Evolutionary conservation across 2,797 vertebrate genomes (phyloP).

Genomic region (Halcyon smyrnensis): DNA sequence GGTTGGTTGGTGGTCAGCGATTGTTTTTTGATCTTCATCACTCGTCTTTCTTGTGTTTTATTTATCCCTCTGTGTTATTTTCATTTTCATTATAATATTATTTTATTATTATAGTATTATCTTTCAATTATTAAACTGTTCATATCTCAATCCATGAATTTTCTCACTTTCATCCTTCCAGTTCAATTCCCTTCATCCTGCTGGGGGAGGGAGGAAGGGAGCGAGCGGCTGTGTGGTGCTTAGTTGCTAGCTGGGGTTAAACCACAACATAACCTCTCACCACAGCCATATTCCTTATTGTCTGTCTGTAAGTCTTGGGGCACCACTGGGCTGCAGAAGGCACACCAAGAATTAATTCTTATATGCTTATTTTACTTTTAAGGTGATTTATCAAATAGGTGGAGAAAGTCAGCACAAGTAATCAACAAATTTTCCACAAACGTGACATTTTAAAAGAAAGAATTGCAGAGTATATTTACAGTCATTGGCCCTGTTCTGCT

Average conservation of each 20-base stretch:
- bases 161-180: neutral
- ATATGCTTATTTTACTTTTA: neutral
- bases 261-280: neutral
- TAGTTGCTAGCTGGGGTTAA: neutral
- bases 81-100: neutral
- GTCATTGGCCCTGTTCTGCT: neutral
- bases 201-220: neutral
- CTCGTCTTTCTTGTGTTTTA: neutral
- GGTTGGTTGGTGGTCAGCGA: neutral
- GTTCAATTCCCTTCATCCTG: neutral
- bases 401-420: neutral
- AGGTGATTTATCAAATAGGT: neutral
- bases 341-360: neutral
- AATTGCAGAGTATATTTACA: neutral
- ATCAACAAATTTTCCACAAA: neutral
- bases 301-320: neutral
- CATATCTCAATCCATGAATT: neutral
- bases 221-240: neutral
- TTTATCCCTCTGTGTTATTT: neutral
- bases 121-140: neutral
- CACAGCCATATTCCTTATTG: neutral
- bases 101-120: neutral
- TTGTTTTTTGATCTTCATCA: neutral
- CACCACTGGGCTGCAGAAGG: neutral
- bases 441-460: neutral